Evolutionary conservation across 2,113 vertebrate species (phyloP).

Genomic region (Paradoxurus hermaphroditus): DNA sequence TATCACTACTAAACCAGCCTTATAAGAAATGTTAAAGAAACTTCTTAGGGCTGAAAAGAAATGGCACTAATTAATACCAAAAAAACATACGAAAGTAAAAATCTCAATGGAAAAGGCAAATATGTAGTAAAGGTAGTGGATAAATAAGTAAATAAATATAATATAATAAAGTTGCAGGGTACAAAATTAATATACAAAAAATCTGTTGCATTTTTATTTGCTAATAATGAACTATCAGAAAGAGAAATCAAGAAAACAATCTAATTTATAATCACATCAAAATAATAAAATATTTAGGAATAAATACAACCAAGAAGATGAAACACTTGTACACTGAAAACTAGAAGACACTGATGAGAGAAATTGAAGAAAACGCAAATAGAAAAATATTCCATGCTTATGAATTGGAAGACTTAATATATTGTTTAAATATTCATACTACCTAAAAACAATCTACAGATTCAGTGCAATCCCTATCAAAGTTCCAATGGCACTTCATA

Average conservation of each 20-base stretch:
- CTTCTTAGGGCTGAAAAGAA: neutral
- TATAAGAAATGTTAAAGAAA: neutral
- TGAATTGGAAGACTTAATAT: neutral
- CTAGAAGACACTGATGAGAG: neutral
- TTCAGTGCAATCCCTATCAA: neutral
- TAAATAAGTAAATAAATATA: neutral
- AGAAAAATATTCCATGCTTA: neutral
- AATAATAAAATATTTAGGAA: neutral
- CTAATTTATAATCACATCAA: neutral
- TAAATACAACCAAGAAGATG: neutral
- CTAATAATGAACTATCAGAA: neutral
- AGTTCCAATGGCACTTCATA: neutral
- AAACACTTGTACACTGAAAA: neutral
- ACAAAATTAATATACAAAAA: neutral
- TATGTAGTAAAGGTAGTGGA: neutral
- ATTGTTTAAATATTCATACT: neutral
- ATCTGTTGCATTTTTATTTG: neutral
- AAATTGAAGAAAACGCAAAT: neutral
- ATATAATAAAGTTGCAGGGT: neutral
- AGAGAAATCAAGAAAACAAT: neutral
- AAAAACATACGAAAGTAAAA: neutral
- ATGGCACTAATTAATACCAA: neutral
- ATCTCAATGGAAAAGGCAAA: neutral
- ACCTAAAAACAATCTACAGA: neutral
- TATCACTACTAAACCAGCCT: neutral